Base-by-base conservation (phyloP, 2,797 vertebrate genomes). In the Helarctos malayanus region DNA sequence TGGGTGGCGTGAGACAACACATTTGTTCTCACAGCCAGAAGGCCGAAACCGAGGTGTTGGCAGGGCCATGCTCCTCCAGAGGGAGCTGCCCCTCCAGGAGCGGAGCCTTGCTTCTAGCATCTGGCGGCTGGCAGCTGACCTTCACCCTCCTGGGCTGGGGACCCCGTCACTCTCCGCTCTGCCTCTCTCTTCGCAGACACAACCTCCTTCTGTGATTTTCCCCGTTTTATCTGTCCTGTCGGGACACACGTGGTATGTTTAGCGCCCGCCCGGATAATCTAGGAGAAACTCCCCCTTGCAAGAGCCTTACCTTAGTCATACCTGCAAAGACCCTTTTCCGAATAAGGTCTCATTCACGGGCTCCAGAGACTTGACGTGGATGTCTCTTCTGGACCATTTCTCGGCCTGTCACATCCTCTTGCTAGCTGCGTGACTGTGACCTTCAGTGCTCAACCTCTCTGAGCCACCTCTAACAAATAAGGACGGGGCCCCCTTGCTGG, bases 401-500 rank as follows among this genome's bases (percentile, higher is more conserved):
- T 21, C 0, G 12, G 5, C 15, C 71, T 25, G 7, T 45, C 76
- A 0, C 4, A 1, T 35, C 57, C 54, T 3, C 59, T 32, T 10
- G 7, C 19, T 7, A 19, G 61, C 61, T 49, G 41, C 35, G 52
- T 16, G 59, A 81, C 25, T 1, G 6, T 73, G 38, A 45, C 69
- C 38, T 14, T 27, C 5, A 1, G 21, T 12, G 14, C 69, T 27
- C 61, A 12, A 73, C 38, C 38, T 73, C 38, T 71, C 71, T 29
- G 59, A 92, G 45, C 73, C 41, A 65, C 47, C 38, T 27, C 9
- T 12, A 1, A 59, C 45, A 4, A 11, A 32, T 1, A n/a, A 16
- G 11, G 6, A 32, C 2, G 0, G 3, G n/a, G 7, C 8, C 52
- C 12, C 47, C 27, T 14, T 11, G 23, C 2, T 0, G 4, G 14